Conservation (phyloP, 2,113 vertebrate species). For the Lamprologus callipterus region DNA sequence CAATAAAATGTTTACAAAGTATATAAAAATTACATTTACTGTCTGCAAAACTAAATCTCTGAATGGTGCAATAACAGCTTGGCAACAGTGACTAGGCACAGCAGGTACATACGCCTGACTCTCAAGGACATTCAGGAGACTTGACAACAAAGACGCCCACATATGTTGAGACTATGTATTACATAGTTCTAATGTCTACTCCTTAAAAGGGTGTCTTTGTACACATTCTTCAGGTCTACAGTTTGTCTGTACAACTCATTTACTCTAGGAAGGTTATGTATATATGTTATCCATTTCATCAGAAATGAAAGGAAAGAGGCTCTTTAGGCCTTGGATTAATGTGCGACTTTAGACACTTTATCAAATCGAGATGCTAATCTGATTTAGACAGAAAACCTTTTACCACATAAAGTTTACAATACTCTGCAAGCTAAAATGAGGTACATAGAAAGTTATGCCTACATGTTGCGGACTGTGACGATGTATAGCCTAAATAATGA, state of each 20-base stretch:
- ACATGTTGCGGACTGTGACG: not conserved
- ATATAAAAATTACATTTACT: not conserved
- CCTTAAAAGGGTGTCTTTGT: not conserved
- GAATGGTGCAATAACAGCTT: not conserved
- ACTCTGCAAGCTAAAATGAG: not conserved
- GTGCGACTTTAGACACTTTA: not conserved
- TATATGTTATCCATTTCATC: not conserved
- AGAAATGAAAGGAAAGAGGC: not conserved
- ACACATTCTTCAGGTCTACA: not conserved
- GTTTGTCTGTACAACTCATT: not conserved
- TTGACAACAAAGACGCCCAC: not conserved
- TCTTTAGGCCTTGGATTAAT: not conserved
- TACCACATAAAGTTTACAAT: not conserved
- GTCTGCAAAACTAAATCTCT: not conserved
- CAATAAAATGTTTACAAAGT: not conserved
- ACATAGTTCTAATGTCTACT: not conserved
- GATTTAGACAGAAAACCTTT: not conserved
- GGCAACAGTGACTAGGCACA: not conserved
- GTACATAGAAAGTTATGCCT: not conserved
- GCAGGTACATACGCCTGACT: not conserved
- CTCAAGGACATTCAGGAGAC: not conserved
- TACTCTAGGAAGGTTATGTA: not conserved
- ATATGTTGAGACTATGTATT: not conserved
- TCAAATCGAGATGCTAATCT: not conserved
- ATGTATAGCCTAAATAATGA: not conserved